Percentiles rank a stretch among this genome's conserved stretches.
Evolutionary conservation across 2,888 invertebrate genomes (phyloP).

Genomic region (Caenorhabditis panamensis): DNA sequence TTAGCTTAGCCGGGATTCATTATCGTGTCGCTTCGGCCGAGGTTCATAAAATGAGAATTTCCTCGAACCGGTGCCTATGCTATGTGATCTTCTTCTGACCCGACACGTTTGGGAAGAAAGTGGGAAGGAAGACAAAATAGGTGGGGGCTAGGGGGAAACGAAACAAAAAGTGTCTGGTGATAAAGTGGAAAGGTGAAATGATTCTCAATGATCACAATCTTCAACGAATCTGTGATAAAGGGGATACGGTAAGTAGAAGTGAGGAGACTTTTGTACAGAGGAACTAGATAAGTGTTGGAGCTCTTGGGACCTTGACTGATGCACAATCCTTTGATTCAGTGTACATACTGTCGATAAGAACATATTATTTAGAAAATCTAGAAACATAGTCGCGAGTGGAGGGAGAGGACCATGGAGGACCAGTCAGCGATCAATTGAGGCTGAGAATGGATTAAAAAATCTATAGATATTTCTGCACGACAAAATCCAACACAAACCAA

Average conservation of each 20-base stretch:
- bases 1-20: background rate
- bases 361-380: too few species aligned
- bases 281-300: too few species aligned
- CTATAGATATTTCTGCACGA: too few species aligned
- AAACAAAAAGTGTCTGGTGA: slow-evolving; percentile 7
- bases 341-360: too few species aligned
- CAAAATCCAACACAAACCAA: too few species aligned
- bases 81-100: background rate
- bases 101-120: background rate
- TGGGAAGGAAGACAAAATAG: background rate
- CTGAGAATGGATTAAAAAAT: too few species aligned
- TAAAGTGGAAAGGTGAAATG: background rate
- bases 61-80: background rate
- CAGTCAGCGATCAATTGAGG: too few species aligned
- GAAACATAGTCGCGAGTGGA: too few species aligned
- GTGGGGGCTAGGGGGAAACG: background rate
- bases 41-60: slow-evolving; percentile 8
- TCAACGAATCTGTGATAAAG: background rate
- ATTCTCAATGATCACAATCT: slow-evolving; percentile 18
- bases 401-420: too few species aligned
- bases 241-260: background rate
- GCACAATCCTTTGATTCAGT: too few species aligned
- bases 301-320: too few species aligned
- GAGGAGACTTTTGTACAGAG: background rate
- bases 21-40: background rate